These are phyloP conservation scores for Cisticola juncidis DNA, from an alignment of 2,113 vertebrate genomes.

Conservation along the genomic window DNA sequence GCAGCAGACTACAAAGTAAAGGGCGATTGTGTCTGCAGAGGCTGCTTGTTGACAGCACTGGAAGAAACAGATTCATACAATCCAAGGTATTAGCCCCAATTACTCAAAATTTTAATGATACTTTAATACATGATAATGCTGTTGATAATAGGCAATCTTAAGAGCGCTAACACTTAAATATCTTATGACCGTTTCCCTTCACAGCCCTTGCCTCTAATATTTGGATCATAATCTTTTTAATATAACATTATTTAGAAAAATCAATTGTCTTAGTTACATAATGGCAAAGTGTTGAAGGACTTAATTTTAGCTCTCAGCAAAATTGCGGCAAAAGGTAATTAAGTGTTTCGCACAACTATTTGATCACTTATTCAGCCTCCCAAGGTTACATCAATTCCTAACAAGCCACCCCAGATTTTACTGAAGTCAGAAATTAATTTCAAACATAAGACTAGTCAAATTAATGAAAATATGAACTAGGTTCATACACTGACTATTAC, in stretches of 20 bases:
- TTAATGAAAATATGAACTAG: not conserved
- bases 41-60: slow-evolving; percentile 67
- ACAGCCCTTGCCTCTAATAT: slow-evolving; percentile 77
- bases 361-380: slow-evolving; percentile 68
- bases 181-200: slow-evolving; percentile 76
- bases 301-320: slow-evolving; percentile 80
- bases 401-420: slow-evolving; percentile 65
- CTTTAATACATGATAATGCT: slow-evolving; percentile 74
- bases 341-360: slow-evolving; percentile 74
- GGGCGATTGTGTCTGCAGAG: slow-evolving; percentile 69
- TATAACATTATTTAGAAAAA: slow-evolving; percentile 82
- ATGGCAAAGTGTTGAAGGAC: slow-evolving; percentile 74
- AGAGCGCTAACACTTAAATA: slow-evolving; percentile 70
- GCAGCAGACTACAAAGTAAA: slow-evolving; percentile 78
- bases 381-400: slow-evolving; percentile 77
- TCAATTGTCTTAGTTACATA: slow-evolving; percentile 82
- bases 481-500: not conserved
- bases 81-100: slow-evolving; percentile 77
- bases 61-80: slow-evolving; percentile 74
- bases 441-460: not conserved
- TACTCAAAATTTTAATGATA: slow-evolving; percentile 78
- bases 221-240: slow-evolving; percentile 80
- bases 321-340: slow-evolving; percentile 77
- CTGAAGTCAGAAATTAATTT: slow-evolving; percentile 66
- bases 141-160: slow-evolving; percentile 75